phyloP scores from a whole-genome alignment of 1,140 invertebrate species.

The Ostrea edulis region DNA sequence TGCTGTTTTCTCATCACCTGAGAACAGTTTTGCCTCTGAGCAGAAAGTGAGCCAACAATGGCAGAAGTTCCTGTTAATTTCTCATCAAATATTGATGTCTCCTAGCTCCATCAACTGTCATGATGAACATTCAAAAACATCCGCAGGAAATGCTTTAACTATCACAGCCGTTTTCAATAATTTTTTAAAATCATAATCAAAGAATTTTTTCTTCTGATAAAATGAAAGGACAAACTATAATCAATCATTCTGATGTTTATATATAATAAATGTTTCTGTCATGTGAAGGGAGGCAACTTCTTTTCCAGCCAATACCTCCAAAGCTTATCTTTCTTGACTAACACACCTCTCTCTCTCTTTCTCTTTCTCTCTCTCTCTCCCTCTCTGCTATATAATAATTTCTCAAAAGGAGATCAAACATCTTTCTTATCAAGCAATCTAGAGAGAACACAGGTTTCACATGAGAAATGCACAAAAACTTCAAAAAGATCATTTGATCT shows the following conservation, averaged over 20 bases:
- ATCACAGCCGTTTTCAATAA: constrained; percentile 2
- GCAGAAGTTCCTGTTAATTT: not conserved
- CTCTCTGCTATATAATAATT: not conserved
- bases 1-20: too few species aligned
- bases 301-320: not conserved
- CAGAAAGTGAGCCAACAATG: not conserved
- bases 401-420: too few species aligned
- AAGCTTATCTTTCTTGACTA: not conserved
- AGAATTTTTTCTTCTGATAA: not conserved
- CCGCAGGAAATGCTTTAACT: not conserved
- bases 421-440: not conserved
- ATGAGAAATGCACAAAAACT: not conserved
- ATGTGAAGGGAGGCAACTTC: not conserved
- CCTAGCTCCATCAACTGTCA: not conserved
- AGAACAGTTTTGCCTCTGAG: not conserved
- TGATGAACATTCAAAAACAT: not conserved
- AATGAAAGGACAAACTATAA: not conserved
- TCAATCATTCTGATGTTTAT: not conserved
- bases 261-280: not conserved
- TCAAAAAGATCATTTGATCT: not conserved
- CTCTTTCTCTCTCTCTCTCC: constrained; percentile 39
- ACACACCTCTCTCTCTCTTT: not conserved
- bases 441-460: not conserved
- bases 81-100: constrained; percentile 19
- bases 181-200: too few species aligned